Evolutionary conservation across 2,113 vertebrate genomes (phyloP).

Genomic region (Procavia capensis): DNA sequence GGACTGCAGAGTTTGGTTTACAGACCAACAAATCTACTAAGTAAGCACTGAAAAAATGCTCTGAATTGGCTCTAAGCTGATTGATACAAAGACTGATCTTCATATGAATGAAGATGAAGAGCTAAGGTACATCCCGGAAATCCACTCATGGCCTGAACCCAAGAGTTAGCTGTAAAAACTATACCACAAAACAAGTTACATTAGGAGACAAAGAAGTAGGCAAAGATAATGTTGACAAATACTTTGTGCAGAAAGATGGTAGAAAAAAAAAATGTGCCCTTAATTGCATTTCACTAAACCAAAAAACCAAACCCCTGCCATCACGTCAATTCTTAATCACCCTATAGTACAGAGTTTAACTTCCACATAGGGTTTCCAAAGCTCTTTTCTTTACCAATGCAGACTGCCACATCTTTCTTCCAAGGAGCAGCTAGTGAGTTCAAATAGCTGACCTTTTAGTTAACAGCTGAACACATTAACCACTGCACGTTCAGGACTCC

Average conservation of each 20-base stretch:
- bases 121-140: not conserved
- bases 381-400: not conserved
- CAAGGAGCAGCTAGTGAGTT: not conserved
- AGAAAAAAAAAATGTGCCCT: not conserved
- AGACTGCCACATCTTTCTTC: not conserved
- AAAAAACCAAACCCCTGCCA: not conserved
- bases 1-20: not conserved
- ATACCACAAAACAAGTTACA: not conserved
- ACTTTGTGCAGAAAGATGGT: not conserved
- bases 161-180: not conserved
- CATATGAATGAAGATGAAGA: not conserved
- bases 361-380: not conserved
- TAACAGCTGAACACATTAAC: not conserved
- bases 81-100: not conserved
- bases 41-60: not conserved
- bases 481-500: not conserved
- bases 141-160: not conserved
- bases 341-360: not conserved
- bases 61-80: not conserved
- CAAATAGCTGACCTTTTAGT: not conserved
- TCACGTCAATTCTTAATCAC: not conserved
- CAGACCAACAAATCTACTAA: not conserved
- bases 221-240: not conserved
- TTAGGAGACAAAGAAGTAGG: not conserved
- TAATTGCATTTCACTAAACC: not conserved